Evolutionary conservation across 2,888 invertebrate species (phyloP).

Genomic region (Mayetiola destructor): DNA sequence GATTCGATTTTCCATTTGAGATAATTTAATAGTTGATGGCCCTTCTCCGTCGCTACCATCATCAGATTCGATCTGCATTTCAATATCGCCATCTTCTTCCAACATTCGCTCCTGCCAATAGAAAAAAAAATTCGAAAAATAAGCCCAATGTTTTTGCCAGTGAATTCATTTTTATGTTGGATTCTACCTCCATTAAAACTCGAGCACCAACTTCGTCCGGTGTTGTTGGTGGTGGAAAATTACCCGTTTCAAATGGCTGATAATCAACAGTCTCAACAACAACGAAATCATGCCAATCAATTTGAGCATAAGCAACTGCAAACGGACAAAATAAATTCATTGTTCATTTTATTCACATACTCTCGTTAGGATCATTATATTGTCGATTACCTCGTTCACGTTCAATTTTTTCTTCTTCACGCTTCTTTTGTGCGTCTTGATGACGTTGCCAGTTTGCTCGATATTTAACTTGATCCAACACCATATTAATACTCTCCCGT

Average conservation of each 20-base stretch:
- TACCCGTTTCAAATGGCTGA: conserved; percentile 87
- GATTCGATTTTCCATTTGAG: conserved; percentile 52
- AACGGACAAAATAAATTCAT: conserved; percentile 15
- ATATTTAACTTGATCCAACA: conserved; percentile 81
- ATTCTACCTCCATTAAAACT: conserved; percentile 56
- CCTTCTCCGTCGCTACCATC: conserved; percentile 46
- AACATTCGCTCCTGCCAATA: conserved; percentile 56
- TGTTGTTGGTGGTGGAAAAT: conserved; percentile 93
- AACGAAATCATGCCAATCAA: conserved; percentile 99
- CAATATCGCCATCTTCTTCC: conserved; percentile 64
- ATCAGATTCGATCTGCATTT: conserved; percentile 82
- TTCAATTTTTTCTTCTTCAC: conserved; percentile 91
- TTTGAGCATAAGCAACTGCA: conserved; percentile 81
- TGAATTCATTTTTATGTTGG: background rate
- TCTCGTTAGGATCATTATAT: background rate
- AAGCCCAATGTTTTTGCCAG: conserved; percentile 21
- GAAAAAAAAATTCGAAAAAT: conserved; percentile 14
- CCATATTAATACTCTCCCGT: conserved; percentile 38
- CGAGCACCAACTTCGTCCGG: conserved; percentile 94
- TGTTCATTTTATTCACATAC: background rate
- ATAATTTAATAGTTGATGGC: conserved; percentile 41
- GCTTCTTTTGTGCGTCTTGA: conserved; percentile 80
- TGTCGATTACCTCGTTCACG: conserved; percentile 57
- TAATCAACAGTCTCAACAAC: conserved; percentile 99
- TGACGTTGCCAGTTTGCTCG: conserved; percentile 94